These are phyloP conservation scores for Austrolebias charrua DNA, from an alignment of 2,797 vertebrate species.

Conservation along the genomic window DNA sequence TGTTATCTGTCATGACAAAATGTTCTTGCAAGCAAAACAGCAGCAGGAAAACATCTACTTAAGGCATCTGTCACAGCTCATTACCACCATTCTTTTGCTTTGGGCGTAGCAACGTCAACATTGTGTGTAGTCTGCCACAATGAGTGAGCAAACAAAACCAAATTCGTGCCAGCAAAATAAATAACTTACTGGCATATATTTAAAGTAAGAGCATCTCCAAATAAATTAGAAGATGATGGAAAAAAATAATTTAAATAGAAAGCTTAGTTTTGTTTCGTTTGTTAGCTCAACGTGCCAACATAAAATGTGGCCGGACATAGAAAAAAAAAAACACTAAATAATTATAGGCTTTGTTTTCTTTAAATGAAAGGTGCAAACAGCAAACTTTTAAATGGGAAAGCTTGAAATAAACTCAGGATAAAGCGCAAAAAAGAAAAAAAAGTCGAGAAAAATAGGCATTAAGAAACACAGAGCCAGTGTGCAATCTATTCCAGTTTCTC, in stretches of 20 bases:
- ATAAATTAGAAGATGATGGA: slow-evolving; percentile 30
- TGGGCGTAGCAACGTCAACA: slow-evolving; percentile 40
- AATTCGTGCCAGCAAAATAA: slow-evolving; percentile 40
- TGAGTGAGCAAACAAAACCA: slow-evolving; percentile 41
- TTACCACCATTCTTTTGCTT: slow-evolving; percentile 61
- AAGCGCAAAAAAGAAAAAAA: slow-evolving; percentile 48
- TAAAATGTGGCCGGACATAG: slow-evolving; percentile 10
- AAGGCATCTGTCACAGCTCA: slow-evolving; percentile 67
- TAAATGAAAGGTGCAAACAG: slow-evolving; percentile 52
- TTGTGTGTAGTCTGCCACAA: slow-evolving; percentile 47
- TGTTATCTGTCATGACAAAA: slow-evolving; percentile 51
- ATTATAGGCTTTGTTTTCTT: slow-evolving; percentile 42
- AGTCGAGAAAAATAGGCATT: slow-evolving; percentile 31
- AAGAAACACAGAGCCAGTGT: slow-evolving; percentile 43
- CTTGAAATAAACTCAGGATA: slow-evolving; percentile 56
- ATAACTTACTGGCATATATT: slow-evolving; percentile 28
- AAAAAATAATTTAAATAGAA: slow-evolving; percentile 3
- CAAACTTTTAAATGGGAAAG: slow-evolving; percentile 37
- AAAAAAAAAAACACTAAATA: slow-evolving; percentile 38
- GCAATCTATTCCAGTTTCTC: slow-evolving; percentile 45
- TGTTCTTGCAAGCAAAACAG: slow-evolving; percentile 38
- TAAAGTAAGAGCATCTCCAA: slow-evolving; percentile 43
- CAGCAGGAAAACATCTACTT: slow-evolving; percentile 52
- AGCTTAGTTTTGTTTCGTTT: not conserved
- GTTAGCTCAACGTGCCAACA: slow-evolving; percentile 33